These are phyloP conservation scores for Caenorhabditis sinica DNA, from an alignment of 2,888 invertebrate species.

Conservation along the genomic window DNA sequence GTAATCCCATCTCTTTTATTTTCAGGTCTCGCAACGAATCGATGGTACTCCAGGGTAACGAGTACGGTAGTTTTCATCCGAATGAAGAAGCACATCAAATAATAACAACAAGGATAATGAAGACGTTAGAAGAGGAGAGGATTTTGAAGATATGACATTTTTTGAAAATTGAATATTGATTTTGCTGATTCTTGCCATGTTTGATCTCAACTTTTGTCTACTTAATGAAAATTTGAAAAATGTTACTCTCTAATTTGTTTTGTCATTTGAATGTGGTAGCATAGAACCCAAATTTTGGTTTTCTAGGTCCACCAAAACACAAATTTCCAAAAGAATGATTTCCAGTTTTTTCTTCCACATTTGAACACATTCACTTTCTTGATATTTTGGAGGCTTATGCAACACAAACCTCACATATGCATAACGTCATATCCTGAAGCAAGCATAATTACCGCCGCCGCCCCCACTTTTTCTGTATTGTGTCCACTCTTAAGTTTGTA, in stretches of 20 bases:
- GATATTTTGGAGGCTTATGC: no score
- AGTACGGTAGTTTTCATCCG: conserved; percentile 79
- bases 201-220: neutral
- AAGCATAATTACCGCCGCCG: no score
- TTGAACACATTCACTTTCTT: no score
- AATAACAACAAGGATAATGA: conserved; percentile 71
- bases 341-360: no score
- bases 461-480: no score
- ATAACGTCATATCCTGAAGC: no score
- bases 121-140: conserved; percentile 35
- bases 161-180: neutral
- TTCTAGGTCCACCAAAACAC: no score
- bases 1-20: neutral
- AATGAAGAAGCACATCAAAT: conserved; percentile 73
- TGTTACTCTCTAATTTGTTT: neutral
- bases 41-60: conserved; percentile 72
- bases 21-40: conserved; percentile 67
- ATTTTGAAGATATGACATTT: neutral
- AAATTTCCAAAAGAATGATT: no score
- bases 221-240: no score
- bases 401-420: no score
- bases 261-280: neutral
- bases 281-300: no score
- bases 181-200: conserved; percentile 6
- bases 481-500: no score